Conservation (phyloP, 1,140 invertebrate species). For the Drosophila ercepeae region DNA sequence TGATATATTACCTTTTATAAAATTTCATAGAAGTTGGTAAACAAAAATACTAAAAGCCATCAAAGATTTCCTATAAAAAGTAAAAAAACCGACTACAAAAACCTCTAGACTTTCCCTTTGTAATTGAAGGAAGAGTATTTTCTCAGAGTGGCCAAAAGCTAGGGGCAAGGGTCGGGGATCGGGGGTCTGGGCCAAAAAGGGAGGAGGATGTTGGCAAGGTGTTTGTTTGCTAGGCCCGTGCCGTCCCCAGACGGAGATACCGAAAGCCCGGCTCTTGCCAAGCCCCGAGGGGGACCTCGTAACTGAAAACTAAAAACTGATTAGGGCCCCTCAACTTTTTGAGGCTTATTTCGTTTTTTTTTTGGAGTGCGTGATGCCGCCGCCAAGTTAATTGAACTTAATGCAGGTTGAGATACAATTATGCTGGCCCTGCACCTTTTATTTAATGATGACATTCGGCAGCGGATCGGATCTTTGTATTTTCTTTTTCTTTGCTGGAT, state of each 20-base stretch:
- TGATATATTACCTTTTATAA: too few species aligned
- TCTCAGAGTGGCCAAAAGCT: not conserved
- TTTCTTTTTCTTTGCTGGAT: not conserved
- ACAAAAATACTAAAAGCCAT: too few species aligned
- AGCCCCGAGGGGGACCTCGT: constrained; percentile 4
- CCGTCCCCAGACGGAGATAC: constrained; percentile 1
- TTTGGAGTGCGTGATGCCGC: constrained; percentile 28
- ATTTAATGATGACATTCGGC: constrained; percentile 55
- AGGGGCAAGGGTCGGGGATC: too few species aligned
- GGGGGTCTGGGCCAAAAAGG: not conserved
- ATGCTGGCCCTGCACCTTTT: constrained; percentile 48
- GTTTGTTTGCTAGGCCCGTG: constrained; percentile 58
- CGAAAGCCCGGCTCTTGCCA: not conserved
- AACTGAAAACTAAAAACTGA: constrained; percentile 13
- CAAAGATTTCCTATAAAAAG: too few species aligned
- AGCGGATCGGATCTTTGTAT: not conserved
- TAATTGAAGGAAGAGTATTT: not conserved
- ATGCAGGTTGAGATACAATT: constrained; percentile 45
- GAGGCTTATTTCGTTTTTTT: not conserved
- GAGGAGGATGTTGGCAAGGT: constrained; percentile 39
- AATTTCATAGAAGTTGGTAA: too few species aligned
- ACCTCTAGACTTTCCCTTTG: not conserved
- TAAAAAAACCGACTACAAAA: not conserved
- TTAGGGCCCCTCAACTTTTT: not conserved
- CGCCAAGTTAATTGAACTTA: constrained; percentile 48